Evolutionary conservation across 1,140 invertebrate species (phyloP).

Genomic region (Scaptomyza montana): DNA sequence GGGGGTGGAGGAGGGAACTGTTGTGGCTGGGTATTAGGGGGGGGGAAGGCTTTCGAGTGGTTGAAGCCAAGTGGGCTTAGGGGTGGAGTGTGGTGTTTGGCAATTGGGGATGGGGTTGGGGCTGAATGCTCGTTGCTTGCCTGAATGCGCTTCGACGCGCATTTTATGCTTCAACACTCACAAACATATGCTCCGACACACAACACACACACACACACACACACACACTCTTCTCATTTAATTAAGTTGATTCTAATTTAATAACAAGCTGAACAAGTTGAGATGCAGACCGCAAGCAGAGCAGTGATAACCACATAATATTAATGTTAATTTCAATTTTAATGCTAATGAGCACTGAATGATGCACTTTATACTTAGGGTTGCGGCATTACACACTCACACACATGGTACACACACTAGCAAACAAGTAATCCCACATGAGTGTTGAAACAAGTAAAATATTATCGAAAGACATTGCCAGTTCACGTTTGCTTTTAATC

Average conservation of each 20-base stretch:
- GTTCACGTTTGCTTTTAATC: too few species aligned
- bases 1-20: background rate
- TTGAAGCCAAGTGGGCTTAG: background rate
- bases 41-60: conserved; percentile 4
- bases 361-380: background rate
- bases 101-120: background rate
- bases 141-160: conserved; percentile 72
- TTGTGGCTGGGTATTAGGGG: conserved; percentile 5
- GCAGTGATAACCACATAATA: conserved; percentile 42
- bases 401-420: too few species aligned
- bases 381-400: background rate
- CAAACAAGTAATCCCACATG: too few species aligned
- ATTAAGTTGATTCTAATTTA: conserved; percentile 76
- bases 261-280: conserved; percentile 63
- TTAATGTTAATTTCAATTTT: conserved; percentile 42
- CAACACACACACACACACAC: conserved; percentile 5
- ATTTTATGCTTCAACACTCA: conserved; percentile 55
- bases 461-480: too few species aligned
- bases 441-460: too few species aligned
- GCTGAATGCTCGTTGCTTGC: conserved; percentile 38
- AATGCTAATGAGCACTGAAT: conserved; percentile 34
- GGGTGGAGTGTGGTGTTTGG: background rate
- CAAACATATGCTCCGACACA: conserved; percentile 23
- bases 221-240: conserved; percentile 46
- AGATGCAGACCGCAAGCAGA: conserved; percentile 22